A percentile compares a stretch with the other conserved stretches of the same genome.
Evolutionary conservation across 2,797 vertebrate species (phyloP).

Genomic region (Melopsittacus undulatus): DNA sequence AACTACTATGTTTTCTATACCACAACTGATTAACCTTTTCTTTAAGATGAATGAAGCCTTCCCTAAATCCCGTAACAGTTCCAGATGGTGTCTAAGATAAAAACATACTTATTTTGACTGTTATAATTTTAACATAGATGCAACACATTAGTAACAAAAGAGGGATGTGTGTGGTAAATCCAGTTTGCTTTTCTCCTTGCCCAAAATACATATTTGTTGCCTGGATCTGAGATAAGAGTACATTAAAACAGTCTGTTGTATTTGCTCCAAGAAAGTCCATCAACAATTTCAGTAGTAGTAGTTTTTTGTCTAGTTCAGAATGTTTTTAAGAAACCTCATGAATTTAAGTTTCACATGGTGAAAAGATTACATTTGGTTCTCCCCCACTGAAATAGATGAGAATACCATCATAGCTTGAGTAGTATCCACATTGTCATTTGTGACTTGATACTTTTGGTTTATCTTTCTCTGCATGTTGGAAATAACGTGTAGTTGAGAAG

Average conservation of each 20-base stretch:
- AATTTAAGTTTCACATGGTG: fast-evolving
- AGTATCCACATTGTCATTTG: not conserved
- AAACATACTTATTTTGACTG: not conserved
- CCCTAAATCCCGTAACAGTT: not conserved
- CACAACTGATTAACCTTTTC: conserved; percentile 18
- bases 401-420: not conserved
- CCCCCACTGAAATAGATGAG: fast-evolving
- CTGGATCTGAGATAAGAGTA: not conserved
- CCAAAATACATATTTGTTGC: not conserved
- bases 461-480: not conserved
- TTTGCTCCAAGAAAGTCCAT: not conserved
- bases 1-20: not conserved
- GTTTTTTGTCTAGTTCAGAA: not conserved
- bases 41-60: not conserved
- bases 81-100: not conserved
- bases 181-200: not conserved
- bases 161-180: too few relatives aligned
- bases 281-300: not conserved
- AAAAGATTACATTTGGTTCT: not conserved
- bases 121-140: not conserved
- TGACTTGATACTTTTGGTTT: not conserved
- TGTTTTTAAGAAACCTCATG: fast-evolving
- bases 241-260: not conserved
- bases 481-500: not conserved
- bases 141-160: not conserved